Evolutionary conservation across 1,140 invertebrate genomes (phyloP), one percentile per base, ranked within the genome.

Genomic region (Vanessa tameamea): DNA sequence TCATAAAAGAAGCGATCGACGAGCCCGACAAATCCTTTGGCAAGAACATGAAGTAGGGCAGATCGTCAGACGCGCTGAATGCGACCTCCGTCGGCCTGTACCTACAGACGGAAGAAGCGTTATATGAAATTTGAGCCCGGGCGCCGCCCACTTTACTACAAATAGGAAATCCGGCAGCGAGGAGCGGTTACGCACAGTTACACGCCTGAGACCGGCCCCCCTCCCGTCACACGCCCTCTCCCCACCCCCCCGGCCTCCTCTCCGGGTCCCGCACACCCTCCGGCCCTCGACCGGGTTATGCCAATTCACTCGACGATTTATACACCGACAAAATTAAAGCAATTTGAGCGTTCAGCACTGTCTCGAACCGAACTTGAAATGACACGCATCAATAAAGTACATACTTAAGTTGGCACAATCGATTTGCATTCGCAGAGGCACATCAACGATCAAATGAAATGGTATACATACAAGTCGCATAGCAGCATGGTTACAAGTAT

Each of bases 121-220:
- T 87, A 88, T 87, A 87, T 87, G 89, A 89, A 90, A 89, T 90
- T 89, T 86, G 87, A 87, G 83, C 81, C 76, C 81, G 73, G 85
- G 89, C 88, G 88, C 88, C 89, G 90, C 90, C 90, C 88, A 88
- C 85, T 91, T 89, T 89, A 90, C 90, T 91, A 87, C 90, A 86
- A 89, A 89, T 89, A 92, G 92, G 90, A 93, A 92, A 92, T 92
- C 91, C 91, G 91, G 89, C 87, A 89, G 87, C 87, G 91, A 91
- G 89, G 84, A 92, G 90, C 90, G 91, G 92, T 93, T 93, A 92
- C 92, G 92, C 92, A 92, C 90, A 91, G 92, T 92, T 93, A 92
- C 91, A 90, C 90, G 90, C 86, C 87, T 91, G 91, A 90, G 89
- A 87, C 89, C 85, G 78, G 75, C 83, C 82, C 77, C 82, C 75